Percentiles rank a stretch among this genome's conserved stretches.
Evolutionary conservation across 30 jellyfish, hydroid and myxozoan species (phyloP).

Genomic region (Aurelia sp.): DNA sequence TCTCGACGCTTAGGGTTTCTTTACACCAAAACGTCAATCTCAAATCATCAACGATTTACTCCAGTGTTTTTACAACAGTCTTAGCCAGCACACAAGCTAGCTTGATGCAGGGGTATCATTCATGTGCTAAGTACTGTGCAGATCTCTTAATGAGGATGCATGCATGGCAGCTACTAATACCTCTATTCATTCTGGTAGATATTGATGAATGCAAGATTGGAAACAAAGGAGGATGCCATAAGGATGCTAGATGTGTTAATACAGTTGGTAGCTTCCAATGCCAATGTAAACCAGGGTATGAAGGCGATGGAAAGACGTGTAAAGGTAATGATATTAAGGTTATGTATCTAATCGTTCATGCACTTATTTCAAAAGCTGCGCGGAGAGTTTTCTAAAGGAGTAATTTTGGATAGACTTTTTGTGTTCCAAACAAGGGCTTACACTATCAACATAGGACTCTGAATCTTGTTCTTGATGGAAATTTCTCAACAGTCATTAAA

Average conservation of each 20-base stretch:
- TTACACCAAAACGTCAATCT: background rate
- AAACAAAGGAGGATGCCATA: slow-evolving; percentile 94
- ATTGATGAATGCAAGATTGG: slow-evolving; percentile 84
- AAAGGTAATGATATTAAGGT: slow-evolving; percentile 22
- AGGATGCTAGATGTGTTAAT: slow-evolving; percentile 84
- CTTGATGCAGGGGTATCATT: background rate
- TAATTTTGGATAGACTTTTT: no score
- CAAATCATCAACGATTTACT: no score
- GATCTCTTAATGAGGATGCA: slow-evolving; percentile 18
- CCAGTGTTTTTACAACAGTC: no score
- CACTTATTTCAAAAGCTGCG: no score
- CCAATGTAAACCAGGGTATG: slow-evolving; percentile 88
- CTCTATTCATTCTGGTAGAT: slow-evolving; percentile 39
- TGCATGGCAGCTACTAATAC: slow-evolving; percentile 29
- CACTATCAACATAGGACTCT: no score
- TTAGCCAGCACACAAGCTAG: no score
- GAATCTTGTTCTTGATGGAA: no score
- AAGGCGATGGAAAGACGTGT: slow-evolving; percentile 86
- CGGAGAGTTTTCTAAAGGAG: no score
- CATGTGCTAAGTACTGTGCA: background rate
- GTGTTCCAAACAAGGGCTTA: no score
- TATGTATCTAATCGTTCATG: no score
- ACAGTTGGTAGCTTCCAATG: slow-evolving; percentile 88
- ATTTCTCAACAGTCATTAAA: no score
- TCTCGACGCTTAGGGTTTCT: background rate